Evolutionary conservation across 2,888 invertebrate genomes (phyloP).

Genomic region (Formica aserva): DNA sequence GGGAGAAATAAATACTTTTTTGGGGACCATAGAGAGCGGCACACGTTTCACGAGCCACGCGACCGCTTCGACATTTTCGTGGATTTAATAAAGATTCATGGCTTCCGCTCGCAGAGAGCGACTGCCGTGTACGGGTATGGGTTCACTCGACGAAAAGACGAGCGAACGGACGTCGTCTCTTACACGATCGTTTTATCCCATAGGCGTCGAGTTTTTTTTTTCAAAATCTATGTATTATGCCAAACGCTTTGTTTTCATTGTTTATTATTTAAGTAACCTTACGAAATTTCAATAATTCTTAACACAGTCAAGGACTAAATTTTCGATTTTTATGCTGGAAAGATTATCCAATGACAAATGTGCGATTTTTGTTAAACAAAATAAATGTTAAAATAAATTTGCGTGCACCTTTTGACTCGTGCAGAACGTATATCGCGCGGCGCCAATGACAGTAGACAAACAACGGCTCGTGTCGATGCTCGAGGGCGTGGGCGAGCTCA

Average conservation of each 20-base stretch:
- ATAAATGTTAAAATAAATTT: not conserved
- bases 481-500: conserved; percentile 24
- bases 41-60: conserved; percentile 70
- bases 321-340: not conserved
- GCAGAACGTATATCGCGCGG: conserved; percentile 7
- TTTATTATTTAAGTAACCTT: not conserved
- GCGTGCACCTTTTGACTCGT: not conserved
- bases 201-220: conserved; percentile 42
- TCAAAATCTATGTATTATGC: not conserved
- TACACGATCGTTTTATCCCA: conserved; percentile 30
- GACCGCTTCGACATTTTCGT: conserved; percentile 75
- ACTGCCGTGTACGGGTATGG: conserved; percentile 13
- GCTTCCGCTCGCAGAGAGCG: conserved; percentile 70
- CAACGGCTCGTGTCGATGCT: conserved; percentile 63
- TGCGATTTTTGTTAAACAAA: not conserved
- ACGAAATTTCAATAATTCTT: not conserved
- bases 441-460: conserved; percentile 57
- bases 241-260: not conserved
- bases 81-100: conserved; percentile 81
- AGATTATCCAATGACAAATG: not conserved
- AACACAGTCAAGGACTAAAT: not conserved
- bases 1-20: conserved; percentile 68
- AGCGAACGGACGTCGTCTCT: conserved; percentile 51
- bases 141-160: conserved; percentile 44
- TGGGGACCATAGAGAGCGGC: conserved; percentile 42